Base-by-base conservation (phyloP, 1,140 invertebrate species). In the Drosophila prosaltans region DNA sequence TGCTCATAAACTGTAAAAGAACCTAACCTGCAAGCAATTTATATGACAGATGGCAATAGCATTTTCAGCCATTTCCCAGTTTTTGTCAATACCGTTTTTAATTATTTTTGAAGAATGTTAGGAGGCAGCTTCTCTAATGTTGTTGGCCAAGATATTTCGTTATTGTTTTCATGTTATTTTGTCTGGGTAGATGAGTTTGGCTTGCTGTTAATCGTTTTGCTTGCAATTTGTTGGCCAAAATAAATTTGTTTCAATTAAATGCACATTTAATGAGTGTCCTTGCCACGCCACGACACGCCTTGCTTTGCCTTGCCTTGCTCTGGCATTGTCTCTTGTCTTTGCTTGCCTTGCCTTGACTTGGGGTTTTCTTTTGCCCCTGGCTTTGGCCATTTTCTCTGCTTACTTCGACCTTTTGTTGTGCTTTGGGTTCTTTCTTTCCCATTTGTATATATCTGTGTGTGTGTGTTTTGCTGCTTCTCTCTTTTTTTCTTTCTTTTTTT, bases 221-320 rank as follows among this genome's bases (percentile, higher is more conserved):
- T 57, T 63, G 51, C 55, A 57, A 36, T 43, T 66, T 36, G 41
- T 16, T 43, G 48, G 43, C 54, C 28, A 32, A 59, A 40, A 62
- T 62, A 61, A 55, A 55, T 77, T 77, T 65, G 65, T 74, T 74
- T 74, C 41, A 69, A 69, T 24, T 77, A 74, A 73, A 57, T 65
- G 61, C 62, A 45, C 45, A 28, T 69, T 73, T 77, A 77, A 74
- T 65, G 71, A 69, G 65, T 48, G 70, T 61, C 16, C n/a, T 26
- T 51, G 45, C 45, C 21, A 51, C 45, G 45, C 21, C 45, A 26
- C 21, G 45, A 7, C 45, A 8, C 16, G 41, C 41, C 41, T 51
- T 51, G 45, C 8, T 21, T 3, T 43, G 10, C n/a, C n/a, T 43
- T 43, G 11, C 3, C 11, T 51, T 26, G 45, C 21, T 24, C 1